Evolutionary conservation across 1,140 invertebrate species (phyloP).

Genomic region (Calephelis nemesis): DNA sequence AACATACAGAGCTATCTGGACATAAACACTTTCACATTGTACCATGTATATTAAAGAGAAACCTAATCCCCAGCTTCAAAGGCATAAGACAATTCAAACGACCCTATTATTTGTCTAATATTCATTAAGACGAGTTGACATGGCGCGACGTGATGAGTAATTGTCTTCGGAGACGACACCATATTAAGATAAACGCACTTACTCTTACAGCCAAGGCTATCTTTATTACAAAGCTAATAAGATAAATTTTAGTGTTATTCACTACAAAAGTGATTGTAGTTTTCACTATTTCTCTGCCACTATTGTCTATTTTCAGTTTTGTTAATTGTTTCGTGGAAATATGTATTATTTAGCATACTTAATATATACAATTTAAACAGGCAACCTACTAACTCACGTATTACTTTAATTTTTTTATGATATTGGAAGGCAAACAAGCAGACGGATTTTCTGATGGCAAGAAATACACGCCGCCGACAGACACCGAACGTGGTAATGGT

Average conservation of each 20-base stretch:
- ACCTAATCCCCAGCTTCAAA: slow-evolving; percentile 13
- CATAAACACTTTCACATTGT: slow-evolving; percentile 17
- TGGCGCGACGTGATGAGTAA: slow-evolving; percentile 15
- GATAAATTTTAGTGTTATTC: slow-evolving; percentile 1
- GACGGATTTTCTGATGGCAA: no score
- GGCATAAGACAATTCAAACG: slow-evolving; percentile 7
- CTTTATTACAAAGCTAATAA: not conserved
- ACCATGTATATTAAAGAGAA: slow-evolving; percentile 9
- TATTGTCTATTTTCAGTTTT: slow-evolving; percentile 10
- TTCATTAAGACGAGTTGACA: slow-evolving; percentile 2
- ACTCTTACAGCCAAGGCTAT: not conserved
- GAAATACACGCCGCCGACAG: no score
- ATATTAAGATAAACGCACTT: slow-evolving; percentile 4
- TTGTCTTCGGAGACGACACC: slow-evolving; percentile 14
- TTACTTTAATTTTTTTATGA: no score
- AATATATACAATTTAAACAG: not conserved
- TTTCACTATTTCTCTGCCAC: not conserved
- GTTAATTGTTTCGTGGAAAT: slow-evolving; percentile 3
- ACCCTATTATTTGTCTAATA: slow-evolving; percentile 16
- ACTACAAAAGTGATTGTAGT: not conserved
- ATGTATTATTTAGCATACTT: no score
- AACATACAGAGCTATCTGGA: not conserved
- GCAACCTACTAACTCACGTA: not conserved
- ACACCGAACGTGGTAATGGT: no score
- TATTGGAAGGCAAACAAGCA: no score